Evolutionary conservation across 2,888 invertebrate species (phyloP).

Genomic region (Acanthosepion esculentum): DNA sequence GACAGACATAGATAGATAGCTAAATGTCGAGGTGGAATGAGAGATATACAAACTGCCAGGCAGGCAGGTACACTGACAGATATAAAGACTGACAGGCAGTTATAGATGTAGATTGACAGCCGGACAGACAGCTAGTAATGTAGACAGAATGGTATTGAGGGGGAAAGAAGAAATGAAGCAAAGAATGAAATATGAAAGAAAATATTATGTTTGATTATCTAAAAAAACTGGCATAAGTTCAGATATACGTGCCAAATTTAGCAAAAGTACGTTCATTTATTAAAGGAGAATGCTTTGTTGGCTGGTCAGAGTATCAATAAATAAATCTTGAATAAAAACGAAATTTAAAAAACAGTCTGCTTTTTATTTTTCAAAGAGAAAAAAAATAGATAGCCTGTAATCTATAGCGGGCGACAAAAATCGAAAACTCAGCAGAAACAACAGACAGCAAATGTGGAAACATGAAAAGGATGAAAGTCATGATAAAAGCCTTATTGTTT

Average conservation of each 20-base stretch:
- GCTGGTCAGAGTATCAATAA: neutral
- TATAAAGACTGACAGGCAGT: no score
- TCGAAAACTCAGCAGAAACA: neutral
- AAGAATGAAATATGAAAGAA: no score
- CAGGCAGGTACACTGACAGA: no score
- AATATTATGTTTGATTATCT: no score
- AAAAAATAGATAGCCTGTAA: neutral
- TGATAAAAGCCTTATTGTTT: neutral
- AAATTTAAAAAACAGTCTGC: neutral
- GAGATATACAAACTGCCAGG: no score
- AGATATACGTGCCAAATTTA: neutral
- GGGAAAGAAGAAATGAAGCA: neutral
- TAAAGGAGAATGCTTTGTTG: neutral
- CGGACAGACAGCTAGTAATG: neutral
- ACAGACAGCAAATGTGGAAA: neutral
- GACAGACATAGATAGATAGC: no score
- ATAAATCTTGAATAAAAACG: neutral
- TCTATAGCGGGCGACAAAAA: neutral
- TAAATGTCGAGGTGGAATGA: no score
- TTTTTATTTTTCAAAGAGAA: no score
- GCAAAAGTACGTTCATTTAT: neutral
- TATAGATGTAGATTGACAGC: no score
- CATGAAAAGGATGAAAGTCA: neutral
- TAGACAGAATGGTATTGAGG: neutral
- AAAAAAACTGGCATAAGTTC: neutral